These are phyloP conservation scores for Gonioctena quinquepunctata DNA, from an alignment of 1,140 invertebrate genomes.

Conservation along the genomic window DNA sequence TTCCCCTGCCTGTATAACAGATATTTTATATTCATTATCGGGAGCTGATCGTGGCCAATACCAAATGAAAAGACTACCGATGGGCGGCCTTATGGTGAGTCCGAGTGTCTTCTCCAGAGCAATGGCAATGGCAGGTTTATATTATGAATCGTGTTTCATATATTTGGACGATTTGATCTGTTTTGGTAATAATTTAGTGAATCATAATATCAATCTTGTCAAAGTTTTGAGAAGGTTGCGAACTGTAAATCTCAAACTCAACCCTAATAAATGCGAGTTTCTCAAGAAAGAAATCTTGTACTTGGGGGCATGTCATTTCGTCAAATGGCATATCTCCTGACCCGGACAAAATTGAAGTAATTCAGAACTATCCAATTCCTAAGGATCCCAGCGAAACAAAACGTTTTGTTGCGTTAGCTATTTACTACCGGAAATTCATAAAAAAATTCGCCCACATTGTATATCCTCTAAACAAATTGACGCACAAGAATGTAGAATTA, in stretches of 20 bases:
- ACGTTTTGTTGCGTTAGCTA: slow-evolving; percentile 52
- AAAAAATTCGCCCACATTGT: slow-evolving; percentile 42
- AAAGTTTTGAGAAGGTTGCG: slow-evolving; percentile 48
- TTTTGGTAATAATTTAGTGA: slow-evolving; percentile 42
- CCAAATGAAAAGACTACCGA: slow-evolving; percentile 31
- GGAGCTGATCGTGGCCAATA: slow-evolving; percentile 34
- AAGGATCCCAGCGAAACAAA: slow-evolving; percentile 39
- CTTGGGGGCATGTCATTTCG: slow-evolving; percentile 56
- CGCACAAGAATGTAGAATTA: slow-evolving; percentile 40
- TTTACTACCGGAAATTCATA: slow-evolving; percentile 50
- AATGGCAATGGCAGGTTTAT: slow-evolving; percentile 32
- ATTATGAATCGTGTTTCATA: slow-evolving; percentile 32
- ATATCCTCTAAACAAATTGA: slow-evolving; percentile 40
- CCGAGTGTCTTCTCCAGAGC: slow-evolving; percentile 32
- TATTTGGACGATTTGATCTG: slow-evolving; percentile 55
- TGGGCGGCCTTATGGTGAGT: slow-evolving; percentile 38
- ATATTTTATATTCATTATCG: slow-evolving; percentile 33
- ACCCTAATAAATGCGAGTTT: slow-evolving; percentile 59
- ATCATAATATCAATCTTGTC: slow-evolving; percentile 48
- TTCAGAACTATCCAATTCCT: slow-evolving; percentile 41
- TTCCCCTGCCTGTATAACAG: slow-evolving; percentile 39
- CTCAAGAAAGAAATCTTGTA: slow-evolving; percentile 53
- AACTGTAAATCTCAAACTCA: slow-evolving; percentile 54
- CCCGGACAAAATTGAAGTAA: slow-evolving; percentile 50
- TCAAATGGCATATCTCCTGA: slow-evolving; percentile 53